Conservation (phyloP, 2,113 vertebrate genomes). For the Aepyceros melampus region DNA sequence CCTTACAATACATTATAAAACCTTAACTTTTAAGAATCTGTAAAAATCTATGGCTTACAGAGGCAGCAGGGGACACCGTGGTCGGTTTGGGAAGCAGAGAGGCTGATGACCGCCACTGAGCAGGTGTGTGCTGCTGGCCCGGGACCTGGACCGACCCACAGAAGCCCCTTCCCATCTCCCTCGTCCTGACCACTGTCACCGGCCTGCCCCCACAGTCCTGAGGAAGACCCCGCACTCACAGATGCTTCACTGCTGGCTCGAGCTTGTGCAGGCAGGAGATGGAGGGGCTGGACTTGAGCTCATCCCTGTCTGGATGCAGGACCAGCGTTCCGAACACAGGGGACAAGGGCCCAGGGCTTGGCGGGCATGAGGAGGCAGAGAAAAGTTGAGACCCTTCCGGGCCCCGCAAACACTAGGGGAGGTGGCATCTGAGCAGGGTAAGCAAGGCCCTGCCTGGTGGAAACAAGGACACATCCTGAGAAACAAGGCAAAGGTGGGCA, state of each 20-base stretch:
- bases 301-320: rapidly evolving
- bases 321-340: neutral
- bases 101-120: rapidly evolving
- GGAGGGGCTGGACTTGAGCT: neutral
- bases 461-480: neutral
- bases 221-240: rapidly evolving
- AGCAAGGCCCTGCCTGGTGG: rapidly evolving
- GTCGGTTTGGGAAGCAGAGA: rapidly evolving
- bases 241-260: rapidly evolving
- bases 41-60: neutral
- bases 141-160: rapidly evolving
- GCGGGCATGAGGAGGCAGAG: rapidly evolving
- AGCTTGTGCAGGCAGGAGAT: rapidly evolving
- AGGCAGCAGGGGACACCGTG: rapidly evolving
- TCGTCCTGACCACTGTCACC: neutral
- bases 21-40: neutral
- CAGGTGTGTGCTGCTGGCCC: neutral
- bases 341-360: rapidly evolving
- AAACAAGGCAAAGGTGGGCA: rapidly evolving
- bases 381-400: neutral
- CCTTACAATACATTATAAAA: neutral
- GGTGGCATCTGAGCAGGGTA: neutral
- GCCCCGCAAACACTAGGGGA: too few species aligned
- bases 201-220: too few species aligned
- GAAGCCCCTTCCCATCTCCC: neutral